A percentile compares a stretch with the other conserved stretches of the same genome.
These are phyloP conservation scores for Phaenicophaeus curvirostris DNA, from an alignment of 2,797 vertebrate species.

Conservation along the genomic window DNA sequence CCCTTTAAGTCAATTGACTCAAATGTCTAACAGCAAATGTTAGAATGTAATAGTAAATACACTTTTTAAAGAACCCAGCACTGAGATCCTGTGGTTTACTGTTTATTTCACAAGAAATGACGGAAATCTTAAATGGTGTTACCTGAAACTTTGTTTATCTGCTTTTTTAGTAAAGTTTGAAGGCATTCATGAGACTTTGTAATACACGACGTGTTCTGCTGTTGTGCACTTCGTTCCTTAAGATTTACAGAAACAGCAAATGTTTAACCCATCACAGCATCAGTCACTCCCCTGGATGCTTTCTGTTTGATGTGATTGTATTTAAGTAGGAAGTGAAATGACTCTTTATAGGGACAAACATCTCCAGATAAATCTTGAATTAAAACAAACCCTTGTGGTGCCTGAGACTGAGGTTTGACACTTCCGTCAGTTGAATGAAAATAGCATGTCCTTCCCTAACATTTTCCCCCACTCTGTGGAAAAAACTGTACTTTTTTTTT, in stretches of 20 bases:
- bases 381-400: background rate
- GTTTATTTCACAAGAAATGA: background rate
- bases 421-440: background rate
- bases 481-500: background rate
- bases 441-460: background rate
- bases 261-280: background rate
- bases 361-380: background rate
- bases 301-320: background rate
- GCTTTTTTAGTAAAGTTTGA: background rate
- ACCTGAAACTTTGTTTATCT: background rate
- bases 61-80: background rate
- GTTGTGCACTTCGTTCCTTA: background rate
- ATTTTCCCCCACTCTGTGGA: fast-evolving
- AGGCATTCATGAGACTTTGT: background rate
- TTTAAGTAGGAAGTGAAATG: background rate
- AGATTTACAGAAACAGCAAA: background rate
- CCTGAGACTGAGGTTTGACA: background rate
- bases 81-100: background rate
- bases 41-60: background rate
- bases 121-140: background rate
- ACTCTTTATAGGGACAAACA: background rate
- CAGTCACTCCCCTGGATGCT: background rate
- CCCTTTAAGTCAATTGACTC: conserved; percentile 49
- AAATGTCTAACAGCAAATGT: background rate
- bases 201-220: background rate